These are phyloP conservation scores for Dolichotis patagonum DNA, from an alignment of 2,113 vertebrate species.

Conservation along the genomic window DNA sequence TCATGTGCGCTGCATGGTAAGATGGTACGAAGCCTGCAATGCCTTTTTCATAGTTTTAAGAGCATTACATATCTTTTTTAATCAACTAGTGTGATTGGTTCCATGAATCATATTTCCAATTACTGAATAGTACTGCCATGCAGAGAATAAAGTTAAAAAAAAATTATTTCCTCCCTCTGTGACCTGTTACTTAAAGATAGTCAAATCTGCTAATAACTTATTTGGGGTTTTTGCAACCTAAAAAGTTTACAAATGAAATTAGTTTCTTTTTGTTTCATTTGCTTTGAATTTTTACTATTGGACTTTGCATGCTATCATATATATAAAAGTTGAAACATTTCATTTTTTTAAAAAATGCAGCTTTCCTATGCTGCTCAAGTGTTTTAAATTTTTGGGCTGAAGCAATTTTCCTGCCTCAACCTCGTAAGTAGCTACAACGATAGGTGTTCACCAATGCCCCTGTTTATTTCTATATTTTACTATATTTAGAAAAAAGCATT, in stretches of 20 bases:
- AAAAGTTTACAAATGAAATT: background rate
- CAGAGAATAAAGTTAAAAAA: background rate
- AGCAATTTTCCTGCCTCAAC: background rate
- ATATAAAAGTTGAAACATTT: background rate
- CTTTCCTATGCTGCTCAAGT: background rate
- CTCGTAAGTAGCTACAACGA: background rate
- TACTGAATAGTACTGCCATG: background rate
- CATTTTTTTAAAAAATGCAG: background rate
- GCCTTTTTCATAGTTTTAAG: background rate
- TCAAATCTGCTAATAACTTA: conserved; percentile 18
- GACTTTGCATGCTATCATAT: conserved; percentile 2
- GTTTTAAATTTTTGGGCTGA: background rate
- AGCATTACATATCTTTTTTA: background rate
- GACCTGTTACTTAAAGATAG: background rate
- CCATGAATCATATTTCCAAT: conserved; percentile 19
- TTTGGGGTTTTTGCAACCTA: background rate
- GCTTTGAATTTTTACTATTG: background rate
- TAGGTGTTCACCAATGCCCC: background rate
- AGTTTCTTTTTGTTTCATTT: background rate
- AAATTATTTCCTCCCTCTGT: background rate
- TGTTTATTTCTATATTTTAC: background rate
- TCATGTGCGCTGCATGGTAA: background rate
- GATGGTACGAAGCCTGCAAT: background rate
- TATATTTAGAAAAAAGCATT: background rate
- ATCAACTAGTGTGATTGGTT: conserved; percentile 14